A percentile compares a stretch with the other conserved stretches of the same genome.
phyloP scores from a whole-genome alignment of 2,888 invertebrate genomes.

The Serrognathus titanus region DNA sequence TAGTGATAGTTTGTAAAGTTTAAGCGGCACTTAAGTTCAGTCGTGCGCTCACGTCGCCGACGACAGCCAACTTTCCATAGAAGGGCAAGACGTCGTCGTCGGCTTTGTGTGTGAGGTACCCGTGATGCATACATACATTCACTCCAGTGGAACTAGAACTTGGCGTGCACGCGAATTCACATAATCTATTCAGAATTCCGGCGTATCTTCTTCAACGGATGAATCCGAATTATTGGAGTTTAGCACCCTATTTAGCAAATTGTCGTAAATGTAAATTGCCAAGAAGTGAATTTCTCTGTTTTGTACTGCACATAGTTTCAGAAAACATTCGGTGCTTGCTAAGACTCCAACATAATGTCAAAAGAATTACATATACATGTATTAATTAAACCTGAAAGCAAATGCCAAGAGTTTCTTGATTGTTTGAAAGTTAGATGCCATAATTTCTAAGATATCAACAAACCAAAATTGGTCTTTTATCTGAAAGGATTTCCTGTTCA shows the following conservation, averaged over 20 bases:
- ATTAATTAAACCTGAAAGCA: too few species aligned
- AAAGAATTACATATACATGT: neutral
- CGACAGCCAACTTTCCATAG: constrained; percentile 18
- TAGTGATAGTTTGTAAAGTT: constrained; percentile 37
- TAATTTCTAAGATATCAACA: too few species aligned
- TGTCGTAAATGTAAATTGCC: constrained; percentile 4
- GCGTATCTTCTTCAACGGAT: neutral
- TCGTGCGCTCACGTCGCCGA: constrained; percentile 22
- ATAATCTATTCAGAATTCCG: constrained; percentile 4
- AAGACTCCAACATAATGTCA: neutral
- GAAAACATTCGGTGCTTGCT: neutral
- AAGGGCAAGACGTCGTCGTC: constrained; percentile 11
- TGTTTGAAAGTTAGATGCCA: too few species aligned
- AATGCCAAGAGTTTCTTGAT: too few species aligned
- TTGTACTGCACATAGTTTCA: neutral
- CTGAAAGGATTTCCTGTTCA: too few species aligned
- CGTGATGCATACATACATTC: constrained; percentile 5
- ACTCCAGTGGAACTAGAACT: neutral
- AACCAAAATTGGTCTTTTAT: too few species aligned
- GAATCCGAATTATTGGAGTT: constrained; percentile 4
- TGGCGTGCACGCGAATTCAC: constrained; percentile 1
- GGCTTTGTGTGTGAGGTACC: neutral
- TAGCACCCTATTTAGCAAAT: neutral
- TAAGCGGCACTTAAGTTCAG: constrained; percentile 28
- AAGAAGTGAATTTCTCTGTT: neutral